Base-by-base conservation (phyloP, 2,797 vertebrate species). In the Spondyliosoma cantharus region DNA sequence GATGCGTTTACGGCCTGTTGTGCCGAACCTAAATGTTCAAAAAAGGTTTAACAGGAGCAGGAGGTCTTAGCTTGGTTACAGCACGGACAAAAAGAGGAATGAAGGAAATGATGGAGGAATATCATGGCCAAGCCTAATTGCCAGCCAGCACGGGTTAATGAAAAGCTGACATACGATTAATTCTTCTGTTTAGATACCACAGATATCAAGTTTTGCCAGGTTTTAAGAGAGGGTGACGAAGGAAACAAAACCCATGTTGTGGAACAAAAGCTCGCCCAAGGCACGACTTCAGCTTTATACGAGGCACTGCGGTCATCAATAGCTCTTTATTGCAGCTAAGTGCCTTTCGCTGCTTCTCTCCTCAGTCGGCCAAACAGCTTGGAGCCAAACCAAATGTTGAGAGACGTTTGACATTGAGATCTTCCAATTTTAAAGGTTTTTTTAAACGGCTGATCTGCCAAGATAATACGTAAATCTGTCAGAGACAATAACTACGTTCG, bases 401-500 rank as follows among this genome's bases (percentile, higher is more conserved):
- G 58, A 56, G 65, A 71, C 53, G 19, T 68, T 75, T 65, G 22
- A 46, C 3, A 14, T 9, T 24, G 20, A 81, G 22, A 62, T 58
- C 32, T 62, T 71, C 57, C 46, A 61, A 61, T 83, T 77, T 46
- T 37, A 37, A 68, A 81, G 66, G 45, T 45, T 76, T 82, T 83
- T 1, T 83, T 0, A 81, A 80, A 69, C 46, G 17, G 25, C 59
- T 81, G 60, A 83, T 74, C 60, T 85, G 78, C 78, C 80, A 81
- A 77, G 14, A 74, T 49, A 71, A 69, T 5, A 27, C 25, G 8
- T 67, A 80, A 89, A 89, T 78, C 48, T 85, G 70, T 74, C 61
- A n/a, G 43, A 75, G 50, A 74, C 49, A 72, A 86, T 79, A 48
- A 68, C 69, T 14, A 43, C 27, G 29, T 25, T 43, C 61, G 63